Evolutionary conservation across 2,113 vertebrate genomes (phyloP).

Genomic region (Silurus glanis): DNA sequence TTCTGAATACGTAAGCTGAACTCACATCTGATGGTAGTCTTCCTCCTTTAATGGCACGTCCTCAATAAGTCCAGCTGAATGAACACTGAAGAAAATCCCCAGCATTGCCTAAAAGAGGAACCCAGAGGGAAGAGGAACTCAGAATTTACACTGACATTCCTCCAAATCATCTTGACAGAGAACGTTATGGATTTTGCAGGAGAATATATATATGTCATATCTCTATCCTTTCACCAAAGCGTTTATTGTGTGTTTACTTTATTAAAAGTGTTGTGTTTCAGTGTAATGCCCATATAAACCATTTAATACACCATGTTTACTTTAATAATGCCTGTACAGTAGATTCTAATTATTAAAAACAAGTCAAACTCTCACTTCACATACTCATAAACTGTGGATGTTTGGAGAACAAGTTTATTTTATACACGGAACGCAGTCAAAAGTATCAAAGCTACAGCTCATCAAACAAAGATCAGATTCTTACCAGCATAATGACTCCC

Average conservation of each 20-base stretch:
- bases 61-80: conserved; percentile 80
- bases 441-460: not conserved
- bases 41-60: conserved; percentile 70
- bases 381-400: not conserved
- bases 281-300: not conserved
- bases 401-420: not conserved
- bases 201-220: not conserved
- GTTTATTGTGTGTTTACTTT: not conserved
- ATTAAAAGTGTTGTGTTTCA: not conserved
- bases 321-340: not conserved
- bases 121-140: not conserved
- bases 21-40: conserved; percentile 68
- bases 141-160: not conserved
- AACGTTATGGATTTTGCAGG: not conserved
- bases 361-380: not conserved
- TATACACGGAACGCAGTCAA: not conserved
- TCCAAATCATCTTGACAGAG: not conserved
- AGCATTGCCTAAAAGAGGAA: conserved; percentile 61
- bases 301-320: not conserved
- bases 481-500: conserved; percentile 85
- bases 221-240: not conserved
- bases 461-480: conserved; percentile 26
- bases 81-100: conserved; percentile 80
- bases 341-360: not conserved
- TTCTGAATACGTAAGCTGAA: conserved; percentile 32